phyloP scores from a whole-genome alignment of 2,113 vertebrate species.

The Malurus cyaneus region DNA sequence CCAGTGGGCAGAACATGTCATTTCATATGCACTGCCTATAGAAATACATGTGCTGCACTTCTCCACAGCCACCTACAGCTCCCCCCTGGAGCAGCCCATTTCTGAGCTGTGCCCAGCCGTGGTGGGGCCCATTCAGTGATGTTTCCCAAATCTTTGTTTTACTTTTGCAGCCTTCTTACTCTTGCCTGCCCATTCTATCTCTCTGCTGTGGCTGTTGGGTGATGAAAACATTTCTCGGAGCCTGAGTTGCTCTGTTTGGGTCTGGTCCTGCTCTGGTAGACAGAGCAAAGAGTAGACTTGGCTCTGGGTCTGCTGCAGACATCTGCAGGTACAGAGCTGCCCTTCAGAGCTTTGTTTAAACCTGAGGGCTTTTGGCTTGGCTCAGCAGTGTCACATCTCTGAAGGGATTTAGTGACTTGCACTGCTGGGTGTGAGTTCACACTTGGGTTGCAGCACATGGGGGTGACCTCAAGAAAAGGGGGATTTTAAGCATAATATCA shows the following conservation, averaged over 20 bases:
- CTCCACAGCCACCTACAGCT: not conserved
- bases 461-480: not conserved
- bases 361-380: not conserved
- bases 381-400: not conserved
- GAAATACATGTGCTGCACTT: not conserved
- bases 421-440: accelerated
- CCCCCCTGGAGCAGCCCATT: not conserved
- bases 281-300: not conserved
- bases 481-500: not conserved
- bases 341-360: not conserved
- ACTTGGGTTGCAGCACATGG: accelerated
- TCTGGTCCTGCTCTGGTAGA: not conserved
- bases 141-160: not conserved
- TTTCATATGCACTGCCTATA: accelerated
- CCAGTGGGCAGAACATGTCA: not conserved
- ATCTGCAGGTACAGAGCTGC: not conserved
- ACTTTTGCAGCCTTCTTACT: not conserved
- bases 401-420: accelerated
- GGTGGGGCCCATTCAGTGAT: not conserved
- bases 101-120: not conserved
- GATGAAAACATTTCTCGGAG: not conserved
- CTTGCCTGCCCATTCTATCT: not conserved
- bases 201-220: not conserved
- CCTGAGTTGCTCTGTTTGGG: not conserved
- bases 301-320: not conserved